Conservation (phyloP, 2,888 invertebrate genomes). For the Poecilobothrus nobilitatus region DNA sequence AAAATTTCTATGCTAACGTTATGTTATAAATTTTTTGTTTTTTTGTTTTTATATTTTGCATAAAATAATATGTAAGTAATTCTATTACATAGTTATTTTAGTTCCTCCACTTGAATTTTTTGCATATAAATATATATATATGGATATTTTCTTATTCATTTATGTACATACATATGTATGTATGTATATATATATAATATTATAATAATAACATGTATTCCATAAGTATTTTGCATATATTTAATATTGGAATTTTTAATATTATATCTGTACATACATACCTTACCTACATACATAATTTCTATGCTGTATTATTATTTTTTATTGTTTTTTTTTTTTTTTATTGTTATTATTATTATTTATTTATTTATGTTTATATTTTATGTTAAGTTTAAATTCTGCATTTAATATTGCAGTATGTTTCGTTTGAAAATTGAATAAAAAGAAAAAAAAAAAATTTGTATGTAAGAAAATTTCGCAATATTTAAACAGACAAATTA, state of each 20-base stretch:
- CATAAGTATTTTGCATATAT: background rate
- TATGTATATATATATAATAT: background rate
- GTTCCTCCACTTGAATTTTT: background rate
- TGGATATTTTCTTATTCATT: background rate
- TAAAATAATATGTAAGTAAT: background rate
- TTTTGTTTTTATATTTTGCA: background rate
- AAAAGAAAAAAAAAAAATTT: too few relatives aligned
- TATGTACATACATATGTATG: background rate
- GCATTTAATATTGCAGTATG: too few relatives aligned
- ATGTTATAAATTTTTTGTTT: background rate
- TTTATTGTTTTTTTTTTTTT: background rate
- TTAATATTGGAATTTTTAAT: background rate
- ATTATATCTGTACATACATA: too few relatives aligned
- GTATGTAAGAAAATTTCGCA: too few relatives aligned
- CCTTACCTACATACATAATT: background rate
- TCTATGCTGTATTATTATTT: background rate
- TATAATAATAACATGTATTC: background rate
- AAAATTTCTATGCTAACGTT: background rate
- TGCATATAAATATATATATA: background rate
- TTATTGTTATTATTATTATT: too few relatives aligned
- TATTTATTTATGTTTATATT: too few relatives aligned
- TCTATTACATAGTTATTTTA: background rate
- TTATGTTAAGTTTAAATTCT: too few relatives aligned
- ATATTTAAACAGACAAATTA: too few relatives aligned
- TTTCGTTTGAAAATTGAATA: too few relatives aligned